These are phyloP conservation scores for Brachyhypopomus gauderio DNA, from an alignment of 2,113 vertebrate species.

Conservation along the genomic window DNA sequence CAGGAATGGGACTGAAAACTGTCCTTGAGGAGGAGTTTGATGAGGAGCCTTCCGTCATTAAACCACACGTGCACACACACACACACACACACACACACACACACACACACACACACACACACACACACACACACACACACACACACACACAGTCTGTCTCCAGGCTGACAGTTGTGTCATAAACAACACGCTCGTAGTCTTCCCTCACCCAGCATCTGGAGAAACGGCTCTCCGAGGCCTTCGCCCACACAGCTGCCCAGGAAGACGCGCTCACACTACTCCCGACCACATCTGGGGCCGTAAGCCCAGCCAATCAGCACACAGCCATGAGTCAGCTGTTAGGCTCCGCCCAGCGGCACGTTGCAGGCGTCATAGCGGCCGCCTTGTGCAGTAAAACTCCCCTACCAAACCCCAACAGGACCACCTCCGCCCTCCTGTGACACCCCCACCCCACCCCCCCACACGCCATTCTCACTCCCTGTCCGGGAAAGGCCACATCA, in stretches of 20 bases:
- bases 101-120: background rate
- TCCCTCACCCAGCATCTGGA: background rate
- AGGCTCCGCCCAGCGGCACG: conserved; percentile 15
- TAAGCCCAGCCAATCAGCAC: background rate
- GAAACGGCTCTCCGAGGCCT: background rate
- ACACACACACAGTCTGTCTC: background rate
- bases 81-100: background rate
- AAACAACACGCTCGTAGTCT: background rate
- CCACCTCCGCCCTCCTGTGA: conserved; percentile 13
- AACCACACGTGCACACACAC: conserved; percentile 3
- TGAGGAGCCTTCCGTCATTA: background rate
- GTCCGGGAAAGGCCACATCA: conserved; percentile 69
- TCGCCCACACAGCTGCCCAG: background rate
- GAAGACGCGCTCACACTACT: conserved; percentile 10
- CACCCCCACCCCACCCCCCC: background rate
- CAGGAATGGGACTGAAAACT: background rate
- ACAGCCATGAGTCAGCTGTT: conserved; percentile 3
- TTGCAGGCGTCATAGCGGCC: background rate
- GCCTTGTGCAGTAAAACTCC: background rate
- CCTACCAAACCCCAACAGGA: background rate
- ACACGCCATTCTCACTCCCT: background rate
- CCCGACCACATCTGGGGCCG: background rate
- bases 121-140: background rate
- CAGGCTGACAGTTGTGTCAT: background rate
- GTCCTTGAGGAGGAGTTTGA: background rate